Evolutionary conservation across 1,140 invertebrate species (phyloP), one percentile per base, ranked within the genome.

Genomic region (Pararge aegeria): DNA sequence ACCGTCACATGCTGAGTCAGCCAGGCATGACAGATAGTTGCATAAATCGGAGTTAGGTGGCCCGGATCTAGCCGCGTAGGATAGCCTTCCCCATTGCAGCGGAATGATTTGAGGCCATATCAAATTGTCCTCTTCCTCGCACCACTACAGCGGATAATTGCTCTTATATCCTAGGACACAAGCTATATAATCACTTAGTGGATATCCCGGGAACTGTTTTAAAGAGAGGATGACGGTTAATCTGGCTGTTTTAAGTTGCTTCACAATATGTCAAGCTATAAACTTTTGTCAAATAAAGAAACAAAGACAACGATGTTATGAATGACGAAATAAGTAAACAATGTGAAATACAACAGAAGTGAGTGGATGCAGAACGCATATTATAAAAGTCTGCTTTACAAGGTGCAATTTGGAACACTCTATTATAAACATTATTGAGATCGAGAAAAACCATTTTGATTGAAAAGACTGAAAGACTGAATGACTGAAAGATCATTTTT

Each of bases 81-180:
- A 78, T 82, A 80, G 68, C 77, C 75, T 83, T 80, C 85, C 85
- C 83, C 79, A 78, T 75, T 78, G 75, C 72, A 83, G 61, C 70
- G 78, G 71, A 79, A 69, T 80, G 83, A 85, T 88, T 89, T 89
- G 86, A 89, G 86, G 86, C 81, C 86, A 83, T 69, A 67, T 70
- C 77, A 87, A 89, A 87, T 87, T 83, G 86, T 78, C 62, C 71
- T 73, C 82, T 82, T 89, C 86, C 86, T 87, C 74, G 61, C 75
- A 44, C 30, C 54, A 62, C 61, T 55, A 66, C 68, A 65, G 54
- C 46, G 63, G 59, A 86, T 81, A 80, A 84, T 79, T 81, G 71
- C 63, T 71, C 76, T 66, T 87, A 80, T 83, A 65, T 57, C 70
- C 72, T 64, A 62, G 59, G 53, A 53, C 66, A 77, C 75, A 89